Evolutionary conservation across 2,113 vertebrate species (phyloP).

Genomic region (Cairina moschata): DNA sequence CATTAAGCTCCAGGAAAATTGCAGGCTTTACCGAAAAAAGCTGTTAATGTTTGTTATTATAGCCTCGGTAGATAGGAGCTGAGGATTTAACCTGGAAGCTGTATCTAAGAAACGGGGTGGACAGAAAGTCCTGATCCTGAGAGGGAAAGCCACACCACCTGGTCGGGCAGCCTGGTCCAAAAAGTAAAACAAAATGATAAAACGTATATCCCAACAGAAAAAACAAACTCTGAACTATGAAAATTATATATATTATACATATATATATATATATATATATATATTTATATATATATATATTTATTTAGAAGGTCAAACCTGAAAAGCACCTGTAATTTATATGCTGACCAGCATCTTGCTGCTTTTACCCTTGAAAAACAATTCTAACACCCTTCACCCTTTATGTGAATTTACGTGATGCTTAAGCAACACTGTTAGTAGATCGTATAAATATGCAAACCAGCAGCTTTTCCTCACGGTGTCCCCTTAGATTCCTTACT

Average conservation of each 20-base stretch:
- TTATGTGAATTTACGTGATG: background rate
- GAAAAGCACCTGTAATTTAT: background rate
- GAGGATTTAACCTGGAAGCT: background rate
- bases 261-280: no score
- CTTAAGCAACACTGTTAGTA: background rate
- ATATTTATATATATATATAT: no score
- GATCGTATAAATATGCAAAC: background rate
- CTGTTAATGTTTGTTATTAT: background rate
- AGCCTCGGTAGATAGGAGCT: background rate
- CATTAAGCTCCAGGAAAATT: background rate
- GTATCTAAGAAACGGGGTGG: background rate
- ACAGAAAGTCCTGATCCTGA: background rate
- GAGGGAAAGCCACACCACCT: background rate
- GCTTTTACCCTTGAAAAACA: background rate
- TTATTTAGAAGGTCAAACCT: background rate
- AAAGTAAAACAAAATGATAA: background rate
- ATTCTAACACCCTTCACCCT: background rate
- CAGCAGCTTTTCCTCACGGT: background rate
- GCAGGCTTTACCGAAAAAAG: background rate
- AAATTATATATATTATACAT: background rate
- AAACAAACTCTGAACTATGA: background rate
- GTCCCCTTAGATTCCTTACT: background rate
- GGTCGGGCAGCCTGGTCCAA: background rate
- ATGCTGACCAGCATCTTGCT: background rate
- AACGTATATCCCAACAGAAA: background rate